Base-by-base conservation (phyloP, 1,140 invertebrate genomes). In the Saccostrea echinata region DNA sequence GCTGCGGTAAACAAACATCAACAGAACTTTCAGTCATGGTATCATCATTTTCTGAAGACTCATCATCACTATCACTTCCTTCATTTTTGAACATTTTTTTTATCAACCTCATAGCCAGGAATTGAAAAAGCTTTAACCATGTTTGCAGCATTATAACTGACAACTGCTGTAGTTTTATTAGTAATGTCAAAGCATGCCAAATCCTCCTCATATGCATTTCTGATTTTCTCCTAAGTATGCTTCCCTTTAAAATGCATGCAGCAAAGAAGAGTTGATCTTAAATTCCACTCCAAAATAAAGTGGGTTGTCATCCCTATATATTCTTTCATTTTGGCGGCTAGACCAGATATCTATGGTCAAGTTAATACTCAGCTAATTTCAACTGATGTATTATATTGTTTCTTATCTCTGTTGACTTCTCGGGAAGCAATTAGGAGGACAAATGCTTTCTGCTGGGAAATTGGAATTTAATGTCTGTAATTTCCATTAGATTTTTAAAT, bases 401-500 rank as follows among this genome's bases (percentile, higher is more conserved):
- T 61, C 57, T 61, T 18, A 24, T 24, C 57, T 61, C 57, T 61
- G 80, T 76, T 27, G 35, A 53, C 33, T 87, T 87, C 11, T 35
- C 24, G 0, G 43, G 82, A 52, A 87, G 53, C 16, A 87, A 61
- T 76, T 87, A 85, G 24, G 52, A 61, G 4, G 76, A 43, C 13
- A 85, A 33, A 52, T 81, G 71, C 21, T 61, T 80, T 52, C 87
- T 57, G 64, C 71, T 81, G 1, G 86, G 83, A 0, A 88, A 3
- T 35, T 88, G 83, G 55, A 61, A 88, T 51, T 84, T 84, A 27
- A 1, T 35, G 53, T 88, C 43, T 51, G 51, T 12, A 30, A 64
- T 87, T 80, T 84, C 64, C 12, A 84, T 35, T 76, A 88, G 55
- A 57, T 88, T 88, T n/a, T 61, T 84, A 80, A 88, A 88, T 13